Base-by-base conservation (phyloP, 30 jellyfish, hydroid and myxozoan genomes). In the Catostylus mosaicus region DNA sequence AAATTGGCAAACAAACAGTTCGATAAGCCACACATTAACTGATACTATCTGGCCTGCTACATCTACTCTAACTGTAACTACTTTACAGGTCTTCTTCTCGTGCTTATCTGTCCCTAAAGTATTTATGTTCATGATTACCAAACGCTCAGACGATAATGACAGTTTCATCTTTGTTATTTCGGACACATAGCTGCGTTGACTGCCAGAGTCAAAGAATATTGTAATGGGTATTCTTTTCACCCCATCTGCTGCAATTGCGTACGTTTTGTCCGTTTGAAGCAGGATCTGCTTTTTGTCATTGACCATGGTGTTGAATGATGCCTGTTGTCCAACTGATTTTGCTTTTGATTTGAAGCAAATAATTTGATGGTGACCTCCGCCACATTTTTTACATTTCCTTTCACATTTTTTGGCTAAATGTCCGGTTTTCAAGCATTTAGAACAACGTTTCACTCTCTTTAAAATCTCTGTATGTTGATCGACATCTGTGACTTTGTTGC, bases 121-220 rank as follows among this genome's bases (percentile, higher is more conserved):
- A 60, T 75, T 50, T 22, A 75, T 9, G 33, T 75, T 75, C 20
- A 48, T 50, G 24, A 4, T n/a, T 48, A 48, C 57, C 30, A 8
- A 20, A 2, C 50, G 19, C 20, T 75, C 77, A 6, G 14, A 60
- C 9, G 26, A 22, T 46, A 48, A 34, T 7, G 11, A 11, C 10
- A 75, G 87, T 60, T 75, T 75, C 33, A 56, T 46, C 74, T 33
- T 33, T n/a, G 52, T n/a, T 30, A 68, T 78, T 24, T 70, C 86
- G 7, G 87, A 35, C 29, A 82, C 68, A 48, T 79, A 82, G 77
- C 74, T 31, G 11, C 69, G 31, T 68, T 82, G 67, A 50, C 62
- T 60, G 16, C 77, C 86, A 32, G 45, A 30, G 50, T 82, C 88
- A 50, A 67, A 82, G 22, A 66, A 68, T 9, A 82, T 34, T 14